Base-by-base conservation (phyloP, 1,140 invertebrate genomes). In the Mylabris phalerata region DNA sequence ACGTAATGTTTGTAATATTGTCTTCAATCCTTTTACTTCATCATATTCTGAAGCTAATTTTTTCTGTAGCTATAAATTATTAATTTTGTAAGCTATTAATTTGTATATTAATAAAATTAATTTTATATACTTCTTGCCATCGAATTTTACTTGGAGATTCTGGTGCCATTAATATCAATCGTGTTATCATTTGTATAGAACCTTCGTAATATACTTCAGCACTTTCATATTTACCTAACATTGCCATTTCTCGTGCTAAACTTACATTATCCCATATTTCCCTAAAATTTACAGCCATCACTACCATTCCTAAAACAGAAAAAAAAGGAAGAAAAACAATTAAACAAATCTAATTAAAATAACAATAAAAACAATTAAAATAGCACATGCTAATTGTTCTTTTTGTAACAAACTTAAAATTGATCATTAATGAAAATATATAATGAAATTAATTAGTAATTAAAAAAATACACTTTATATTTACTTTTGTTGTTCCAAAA, bases 221-320 rank as follows among this genome's bases (percentile, higher is more conserved):
- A 55, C 90, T 92, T 69, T 98, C 95, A 73, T 98, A 98, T 75
- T 97, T 96, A 5, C 95, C 94, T 70, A 92, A 87, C 60, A 98
- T 78, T 54, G 93, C 92, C 86, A 92, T 93, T 78, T 98, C 94
- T 66, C 95, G 81, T 39, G 92, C 95, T 71, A 96, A 78, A 77
- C 93, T 94, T 52, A 90, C 88, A 78, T 93, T 93, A 79, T 94
- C 90, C 80, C 86, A 89, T 75, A 94, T 93, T 80, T 94, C 91
- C 74, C 83, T 87, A 71, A 91, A 82, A 70, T 86, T 88, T 69
- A 89, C 85, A 76, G 87, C 87, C 89, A 92, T 92, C 45, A 55
- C 52, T 55, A 55, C 52, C 52, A 55, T 55, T 38, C 52, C 52
- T 55, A n/a, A 10, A 32, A 32, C 7, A 32, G 32, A 32, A 5